These are phyloP conservation scores for Melanotaenia parkinsoni DNA, from an alignment of 2,797 vertebrate species.

Conservation along the genomic window DNA sequence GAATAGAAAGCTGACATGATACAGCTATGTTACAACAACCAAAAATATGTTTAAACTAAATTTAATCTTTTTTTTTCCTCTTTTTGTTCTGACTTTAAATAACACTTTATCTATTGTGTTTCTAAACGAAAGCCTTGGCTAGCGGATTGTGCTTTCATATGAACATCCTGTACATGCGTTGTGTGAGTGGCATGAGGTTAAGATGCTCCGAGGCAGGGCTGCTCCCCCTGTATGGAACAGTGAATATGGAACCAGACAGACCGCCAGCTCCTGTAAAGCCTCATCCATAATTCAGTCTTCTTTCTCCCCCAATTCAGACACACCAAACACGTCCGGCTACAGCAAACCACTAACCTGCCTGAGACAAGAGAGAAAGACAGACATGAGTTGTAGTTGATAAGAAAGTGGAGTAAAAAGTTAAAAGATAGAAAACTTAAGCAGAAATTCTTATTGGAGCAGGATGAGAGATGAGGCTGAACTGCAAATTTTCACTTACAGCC, in stretches of 20 bases:
- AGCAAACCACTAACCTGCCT: constrained; percentile 49
- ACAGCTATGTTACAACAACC: background rate
- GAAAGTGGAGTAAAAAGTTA: constrained; percentile 2
- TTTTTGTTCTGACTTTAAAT: background rate
- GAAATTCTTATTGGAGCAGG: constrained; percentile 10
- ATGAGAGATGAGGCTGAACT: constrained; percentile 30
- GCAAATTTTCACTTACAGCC: constrained; percentile 45
- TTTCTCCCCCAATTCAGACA: constrained; percentile 60
- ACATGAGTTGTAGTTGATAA: constrained; percentile 12
- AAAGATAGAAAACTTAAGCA: constrained; percentile 26
- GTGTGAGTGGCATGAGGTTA: constrained; percentile 60
- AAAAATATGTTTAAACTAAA: background rate
- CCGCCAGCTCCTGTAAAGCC: constrained; percentile 69
- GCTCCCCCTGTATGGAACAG: constrained; percentile 62
- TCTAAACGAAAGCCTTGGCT: background rate
- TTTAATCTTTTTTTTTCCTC: background rate
- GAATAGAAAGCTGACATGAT: background rate
- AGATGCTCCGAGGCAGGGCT: constrained; percentile 61
- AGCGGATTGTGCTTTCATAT: constrained; percentile 19
- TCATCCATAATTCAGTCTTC: constrained; percentile 76
- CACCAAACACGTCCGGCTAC: constrained; percentile 42
- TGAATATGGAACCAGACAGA: constrained; percentile 72
- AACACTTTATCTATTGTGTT: background rate
- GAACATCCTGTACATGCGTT: constrained; percentile 13
- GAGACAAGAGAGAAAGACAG: constrained; percentile 17